Base-by-base conservation (phyloP, 2,113 vertebrate genomes). In the Pseudonaja textilis region DNA sequence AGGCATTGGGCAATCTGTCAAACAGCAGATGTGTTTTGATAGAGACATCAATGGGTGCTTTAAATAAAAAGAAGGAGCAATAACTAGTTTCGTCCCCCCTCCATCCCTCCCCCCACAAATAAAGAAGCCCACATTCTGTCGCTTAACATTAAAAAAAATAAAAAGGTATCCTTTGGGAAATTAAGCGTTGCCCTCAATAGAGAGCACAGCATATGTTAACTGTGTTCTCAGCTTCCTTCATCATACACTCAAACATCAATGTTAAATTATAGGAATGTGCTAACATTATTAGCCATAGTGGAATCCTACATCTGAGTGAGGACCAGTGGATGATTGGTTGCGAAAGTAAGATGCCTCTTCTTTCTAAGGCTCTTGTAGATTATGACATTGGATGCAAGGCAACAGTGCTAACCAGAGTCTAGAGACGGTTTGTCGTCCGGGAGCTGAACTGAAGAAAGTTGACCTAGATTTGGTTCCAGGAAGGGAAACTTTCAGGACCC, bases 161-260 rank as follows among this genome's bases (percentile, higher is more conserved):
- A 81, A 39, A 81, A 81, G 74, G 18, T 93, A 16, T 91, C 94
- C 94, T 54, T 69, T 93, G 94, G 94, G 94, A 94, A 94, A 95
- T 96, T 25, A 95, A 47, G 91, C 91, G 91, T 94, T 95, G 93
- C 92, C 93, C 95, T 94, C 96, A 81, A 86, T 90, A 95, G 92
- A 61, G 88, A 93, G 45, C 47, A 0, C 12, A 96, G 93, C 94
- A 93, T 81, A 91, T 96, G 94, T 93, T 95, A 89, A 64, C 93
- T 94, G 94, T 88, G 56, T 89, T 91, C 93, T 57, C 52, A 93
- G 93, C 90, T 96, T 94, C 95, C 92, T 74, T 93, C 96, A 93
- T 91, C 87, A 16, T 90, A 90, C 90, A 0, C 74, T 92, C 94
- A 90, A 0, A 0, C 42, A 57, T 87, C 39, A 92, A 92, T 56